Percentiles rank a stretch among this genome's conserved stretches.
Conservation (phyloP, 2,888 invertebrate genomes). For the Cabera pusaria region DNA sequence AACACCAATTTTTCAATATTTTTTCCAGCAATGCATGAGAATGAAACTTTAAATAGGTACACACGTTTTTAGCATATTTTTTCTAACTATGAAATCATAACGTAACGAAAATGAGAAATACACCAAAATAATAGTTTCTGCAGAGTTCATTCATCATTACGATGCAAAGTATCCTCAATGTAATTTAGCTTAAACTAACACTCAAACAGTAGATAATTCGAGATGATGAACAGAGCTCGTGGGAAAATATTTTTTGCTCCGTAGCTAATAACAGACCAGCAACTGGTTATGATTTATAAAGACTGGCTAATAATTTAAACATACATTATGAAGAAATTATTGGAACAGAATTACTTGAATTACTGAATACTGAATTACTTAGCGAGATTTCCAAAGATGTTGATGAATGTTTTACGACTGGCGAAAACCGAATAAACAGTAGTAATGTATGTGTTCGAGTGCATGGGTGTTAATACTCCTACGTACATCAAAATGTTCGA, state of each 20-base stretch:
- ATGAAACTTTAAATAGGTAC: slow-evolving; percentile 9
- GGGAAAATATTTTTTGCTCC: slow-evolving; percentile 21
- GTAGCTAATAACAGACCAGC: slow-evolving; percentile 14
- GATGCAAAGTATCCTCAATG: slow-evolving; percentile 21
- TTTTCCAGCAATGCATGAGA: slow-evolving; percentile 16
- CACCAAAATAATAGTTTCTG: slow-evolving; percentile 14
- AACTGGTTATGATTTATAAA: slow-evolving; percentile 18
- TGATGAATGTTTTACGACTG: slow-evolving; percentile 18
- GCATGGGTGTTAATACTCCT: too few relatives aligned
- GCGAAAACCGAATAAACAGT: slow-evolving; percentile 11
- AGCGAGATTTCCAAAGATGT: too few relatives aligned
- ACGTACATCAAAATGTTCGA: slow-evolving; percentile 36
- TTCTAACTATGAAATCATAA: slow-evolving; percentile 6
- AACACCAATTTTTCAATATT: slow-evolving; percentile 2
- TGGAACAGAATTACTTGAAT: slow-evolving; percentile 3
- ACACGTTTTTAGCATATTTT: slow-evolving; percentile 16
- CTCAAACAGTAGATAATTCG: slow-evolving; percentile 24
- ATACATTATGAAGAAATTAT: slow-evolving; percentile 14
- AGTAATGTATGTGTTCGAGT: slow-evolving; percentile 9
- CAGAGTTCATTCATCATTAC: slow-evolving; percentile 27
- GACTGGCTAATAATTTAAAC: slow-evolving; percentile 17
- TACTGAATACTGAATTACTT: too few relatives aligned
- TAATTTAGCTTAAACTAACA: slow-evolving; percentile 33
- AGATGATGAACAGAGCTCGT: slow-evolving; percentile 19
- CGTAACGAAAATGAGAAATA: slow-evolving; percentile 5